These are phyloP conservation scores for Panagrolaimus sp. DNA, from an alignment of 1,140 invertebrate species.

Conservation along the genomic window DNA sequence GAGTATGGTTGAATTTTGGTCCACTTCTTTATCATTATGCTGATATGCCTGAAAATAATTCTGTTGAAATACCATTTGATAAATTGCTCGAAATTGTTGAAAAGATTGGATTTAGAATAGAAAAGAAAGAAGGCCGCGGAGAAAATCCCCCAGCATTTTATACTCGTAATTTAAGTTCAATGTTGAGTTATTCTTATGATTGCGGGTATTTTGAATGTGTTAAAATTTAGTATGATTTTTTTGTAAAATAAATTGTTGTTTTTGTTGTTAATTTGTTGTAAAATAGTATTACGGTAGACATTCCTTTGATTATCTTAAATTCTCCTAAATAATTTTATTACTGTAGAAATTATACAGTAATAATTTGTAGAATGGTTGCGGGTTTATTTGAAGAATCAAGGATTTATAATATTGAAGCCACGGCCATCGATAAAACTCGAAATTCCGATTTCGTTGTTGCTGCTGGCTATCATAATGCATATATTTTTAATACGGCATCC, in stretches of 20 bases:
- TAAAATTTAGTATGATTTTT: not conserved
- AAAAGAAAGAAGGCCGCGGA: slow-evolving; percentile 69
- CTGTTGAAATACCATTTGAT: slow-evolving; percentile 88
- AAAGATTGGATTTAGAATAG: slow-evolving; percentile 73
- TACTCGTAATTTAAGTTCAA: slow-evolving; percentile 83
- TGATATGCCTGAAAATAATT: slow-evolving; percentile 78
- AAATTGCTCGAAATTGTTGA: slow-evolving; percentile 75
- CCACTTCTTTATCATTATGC: slow-evolving; percentile 90
- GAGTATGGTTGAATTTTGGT: slow-evolving; percentile 66
- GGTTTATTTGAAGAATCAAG: slow-evolving; percentile 5
- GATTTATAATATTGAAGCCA: slow-evolving; percentile 14
- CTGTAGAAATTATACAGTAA: not conserved
- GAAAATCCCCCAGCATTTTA: slow-evolving; percentile 74
- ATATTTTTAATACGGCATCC: slow-evolving; percentile 10
- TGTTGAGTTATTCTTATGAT: slow-evolving; percentile 82
- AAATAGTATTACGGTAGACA: not conserved
- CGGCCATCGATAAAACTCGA: not conserved
- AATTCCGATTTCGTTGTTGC: slow-evolving; percentile 3
- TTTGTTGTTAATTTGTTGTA: not conserved
- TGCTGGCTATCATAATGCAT: slow-evolving; percentile 22
- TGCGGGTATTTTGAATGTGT: slow-evolving; percentile 72
- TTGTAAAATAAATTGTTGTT: slow-evolving; percentile 5
- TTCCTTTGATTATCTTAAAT: not conserved
- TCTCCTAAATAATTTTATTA: slow-evolving; percentile 14
- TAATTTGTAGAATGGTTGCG: not conserved